Evolutionary conservation across 2,888 invertebrate species (phyloP).

Genomic region (Trachelus stipa): DNA sequence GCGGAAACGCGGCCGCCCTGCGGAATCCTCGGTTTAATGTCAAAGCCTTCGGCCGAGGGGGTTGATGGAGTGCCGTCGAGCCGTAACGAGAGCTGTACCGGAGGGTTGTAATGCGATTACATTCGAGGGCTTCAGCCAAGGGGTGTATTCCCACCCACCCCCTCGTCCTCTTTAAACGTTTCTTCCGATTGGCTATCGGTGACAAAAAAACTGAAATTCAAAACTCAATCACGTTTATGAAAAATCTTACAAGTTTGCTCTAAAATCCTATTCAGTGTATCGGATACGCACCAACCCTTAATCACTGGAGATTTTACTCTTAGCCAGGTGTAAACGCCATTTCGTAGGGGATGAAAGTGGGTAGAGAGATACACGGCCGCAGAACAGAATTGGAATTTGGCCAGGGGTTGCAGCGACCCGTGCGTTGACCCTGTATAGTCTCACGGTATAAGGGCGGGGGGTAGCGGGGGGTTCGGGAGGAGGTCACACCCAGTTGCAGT

Average conservation of each 20-base stretch:
- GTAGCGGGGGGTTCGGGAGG: background rate
- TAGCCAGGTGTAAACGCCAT: background rate
- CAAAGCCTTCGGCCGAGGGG: conserved; percentile 34
- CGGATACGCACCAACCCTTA: background rate
- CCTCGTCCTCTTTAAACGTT: conserved; percentile 51
- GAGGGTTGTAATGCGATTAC: conserved; percentile 63
- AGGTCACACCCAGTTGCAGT: background rate
- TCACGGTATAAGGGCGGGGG: background rate
- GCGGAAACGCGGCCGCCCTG: conserved; percentile 10
- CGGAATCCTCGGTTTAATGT: conserved; percentile 29
- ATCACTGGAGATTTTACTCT: background rate
- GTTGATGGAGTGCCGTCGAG: conserved; percentile 40
- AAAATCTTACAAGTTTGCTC: background rate
- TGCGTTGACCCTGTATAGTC: background rate
- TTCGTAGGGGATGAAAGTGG: background rate
- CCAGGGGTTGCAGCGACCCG: background rate
- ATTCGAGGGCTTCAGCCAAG: conserved; percentile 60
- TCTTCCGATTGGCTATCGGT: conserved; percentile 27
- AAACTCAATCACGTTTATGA: background rate
- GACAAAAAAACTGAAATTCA: background rate
- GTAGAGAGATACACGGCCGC: background rate
- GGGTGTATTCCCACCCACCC: conserved; percentile 50
- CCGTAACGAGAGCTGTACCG: conserved; percentile 55
- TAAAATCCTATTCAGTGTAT: fast-evolving
- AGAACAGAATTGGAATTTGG: conserved; percentile 2